Evolutionary conservation across 2,113 vertebrate genomes (phyloP).

Genomic region (Heterotis niloticus): DNA sequence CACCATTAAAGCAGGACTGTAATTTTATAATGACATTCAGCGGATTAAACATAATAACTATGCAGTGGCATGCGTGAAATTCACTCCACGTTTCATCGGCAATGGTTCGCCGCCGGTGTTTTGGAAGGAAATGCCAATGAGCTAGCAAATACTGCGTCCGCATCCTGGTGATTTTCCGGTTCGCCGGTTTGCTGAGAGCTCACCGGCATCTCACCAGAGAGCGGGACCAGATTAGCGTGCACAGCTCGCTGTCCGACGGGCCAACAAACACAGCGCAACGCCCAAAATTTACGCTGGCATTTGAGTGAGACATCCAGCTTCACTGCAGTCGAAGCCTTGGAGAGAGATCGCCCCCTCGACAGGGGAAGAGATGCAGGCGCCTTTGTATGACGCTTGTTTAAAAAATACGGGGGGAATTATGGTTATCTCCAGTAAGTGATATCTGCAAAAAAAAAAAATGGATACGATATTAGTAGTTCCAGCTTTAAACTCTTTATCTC

Average conservation of each 20-base stretch:
- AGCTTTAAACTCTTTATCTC: too few species aligned
- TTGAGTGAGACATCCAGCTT: slow-evolving; percentile 10
- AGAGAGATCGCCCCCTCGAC: neutral
- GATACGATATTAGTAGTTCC: neutral
- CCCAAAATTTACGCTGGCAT: neutral
- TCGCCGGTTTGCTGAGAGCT: neutral
- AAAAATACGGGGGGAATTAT: too few species aligned
- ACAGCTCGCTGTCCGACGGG: neutral
- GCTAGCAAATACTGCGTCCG: neutral
- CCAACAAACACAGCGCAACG: neutral
- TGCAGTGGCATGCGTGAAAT: neutral
- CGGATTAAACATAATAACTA: neutral
- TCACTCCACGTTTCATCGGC: neutral
- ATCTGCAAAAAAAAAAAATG: neutral
- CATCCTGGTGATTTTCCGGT: neutral
- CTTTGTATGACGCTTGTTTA: too few species aligned
- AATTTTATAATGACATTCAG: neutral
- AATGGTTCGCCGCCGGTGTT: neutral
- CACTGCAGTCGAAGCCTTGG: neutral
- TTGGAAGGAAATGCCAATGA: neutral
- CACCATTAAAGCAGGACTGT: neutral
- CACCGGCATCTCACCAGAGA: neutral
- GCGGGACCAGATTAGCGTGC: neutral
- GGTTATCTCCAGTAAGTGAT: too few species aligned
- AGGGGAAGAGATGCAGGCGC: neutral